Percentiles rank a stretch among this genome's conserved stretches.
Conservation (phyloP, 2,888 invertebrate genomes). For the Platycheirus albimanus region DNA sequence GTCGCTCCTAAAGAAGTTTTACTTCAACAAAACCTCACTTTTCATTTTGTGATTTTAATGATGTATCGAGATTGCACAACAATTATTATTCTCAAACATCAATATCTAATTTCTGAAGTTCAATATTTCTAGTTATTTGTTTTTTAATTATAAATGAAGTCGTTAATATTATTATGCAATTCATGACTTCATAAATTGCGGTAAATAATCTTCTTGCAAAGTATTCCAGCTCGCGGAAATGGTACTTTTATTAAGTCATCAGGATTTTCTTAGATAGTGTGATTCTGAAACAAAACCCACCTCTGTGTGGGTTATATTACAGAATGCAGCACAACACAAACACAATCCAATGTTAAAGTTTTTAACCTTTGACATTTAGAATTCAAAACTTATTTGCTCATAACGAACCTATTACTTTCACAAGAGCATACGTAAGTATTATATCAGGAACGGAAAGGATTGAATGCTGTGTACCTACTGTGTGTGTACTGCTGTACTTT, state of each 20-base stretch:
- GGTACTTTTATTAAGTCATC: slow-evolving; percentile 8
- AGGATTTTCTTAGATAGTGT: background rate
- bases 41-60: too few relatives aligned
- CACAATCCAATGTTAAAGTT: background rate
- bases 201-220: background rate
- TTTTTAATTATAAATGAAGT: too few relatives aligned
- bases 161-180: background rate
- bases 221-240: slow-evolving; percentile 1
- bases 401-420: slow-evolving; percentile 3
- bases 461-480: too few relatives aligned
- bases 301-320: background rate
- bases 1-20: too few relatives aligned
- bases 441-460: background rate
- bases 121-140: too few relatives aligned
- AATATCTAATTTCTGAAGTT: too few relatives aligned
- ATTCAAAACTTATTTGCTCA: slow-evolving; percentile 19
- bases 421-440: slow-evolving; percentile 3
- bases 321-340: background rate
- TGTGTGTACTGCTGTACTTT: background rate
- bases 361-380: slow-evolving; percentile 18
- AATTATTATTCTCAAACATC: too few relatives aligned
- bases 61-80: too few relatives aligned
- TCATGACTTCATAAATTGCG: background rate
- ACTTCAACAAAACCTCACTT: too few relatives aligned
- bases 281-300: too few relatives aligned